A percentile compares a stretch with the other conserved stretches of the same genome.
Evolutionary conservation across 2,113 vertebrate genomes (phyloP).

Genomic region (Tor tambroides): DNA sequence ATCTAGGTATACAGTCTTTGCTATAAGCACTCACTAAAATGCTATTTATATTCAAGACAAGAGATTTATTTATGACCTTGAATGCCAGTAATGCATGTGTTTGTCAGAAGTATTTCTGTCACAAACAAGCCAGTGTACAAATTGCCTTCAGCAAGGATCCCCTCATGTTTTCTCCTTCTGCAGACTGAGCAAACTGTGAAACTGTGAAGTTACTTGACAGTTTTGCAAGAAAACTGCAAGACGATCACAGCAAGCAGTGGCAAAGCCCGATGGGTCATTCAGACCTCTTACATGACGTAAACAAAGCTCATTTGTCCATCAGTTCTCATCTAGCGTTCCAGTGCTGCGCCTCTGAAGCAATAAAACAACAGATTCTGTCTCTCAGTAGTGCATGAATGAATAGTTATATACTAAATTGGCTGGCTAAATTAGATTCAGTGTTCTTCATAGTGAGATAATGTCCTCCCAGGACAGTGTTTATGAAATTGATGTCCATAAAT

Average conservation of each 20-base stretch:
- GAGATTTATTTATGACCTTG: not conserved
- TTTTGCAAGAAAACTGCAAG: slow-evolving; percentile 5
- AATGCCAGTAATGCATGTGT: not conserved
- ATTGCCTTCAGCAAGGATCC: not conserved
- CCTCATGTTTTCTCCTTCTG: not conserved
- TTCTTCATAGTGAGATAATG: slow-evolving; percentile 14
- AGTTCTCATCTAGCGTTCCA: not conserved
- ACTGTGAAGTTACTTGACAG: not conserved
- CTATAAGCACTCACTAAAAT: not conserved
- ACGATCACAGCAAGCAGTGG: not conserved
- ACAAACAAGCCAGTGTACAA: not conserved
- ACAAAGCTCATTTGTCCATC: slow-evolving; percentile 28
- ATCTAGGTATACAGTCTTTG: not conserved
- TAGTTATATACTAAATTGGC: not conserved
- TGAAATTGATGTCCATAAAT: slow-evolving; percentile 36
- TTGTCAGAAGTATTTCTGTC: not conserved
- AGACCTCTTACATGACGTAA: not conserved
- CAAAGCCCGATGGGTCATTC: not conserved
- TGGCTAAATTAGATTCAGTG: slow-evolving; percentile 16
- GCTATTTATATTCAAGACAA: not conserved
- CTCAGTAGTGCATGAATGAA: slow-evolving; percentile 4
- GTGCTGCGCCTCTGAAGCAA: not conserved
- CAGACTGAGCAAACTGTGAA: slow-evolving; percentile 6
- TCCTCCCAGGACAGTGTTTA: slow-evolving; percentile 2
- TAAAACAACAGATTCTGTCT: not conserved